Evolutionary conservation across 2,888 invertebrate genomes (phyloP).

Genomic region (Phortica magna): DNA sequence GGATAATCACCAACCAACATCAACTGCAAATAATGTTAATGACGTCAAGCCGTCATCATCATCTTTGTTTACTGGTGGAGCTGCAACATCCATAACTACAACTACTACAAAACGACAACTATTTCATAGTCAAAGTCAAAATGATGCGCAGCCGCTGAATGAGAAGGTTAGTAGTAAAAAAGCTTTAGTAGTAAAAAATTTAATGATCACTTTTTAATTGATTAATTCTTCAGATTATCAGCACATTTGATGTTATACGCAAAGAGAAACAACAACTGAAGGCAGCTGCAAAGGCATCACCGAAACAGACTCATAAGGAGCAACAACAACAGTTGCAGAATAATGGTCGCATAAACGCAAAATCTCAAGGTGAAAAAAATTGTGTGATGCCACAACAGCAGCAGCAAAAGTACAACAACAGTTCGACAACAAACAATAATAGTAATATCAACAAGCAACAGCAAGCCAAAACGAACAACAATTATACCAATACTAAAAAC

Average conservation of each 20-base stretch:
- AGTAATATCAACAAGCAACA: slow-evolving; percentile 5
- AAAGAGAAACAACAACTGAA: slow-evolving; percentile 73
- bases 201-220: not conserved
- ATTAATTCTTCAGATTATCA: slow-evolving; percentile 62
- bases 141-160: slow-evolving; percentile 63
- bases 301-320: slow-evolving; percentile 50
- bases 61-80: not conserved
- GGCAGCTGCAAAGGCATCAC: slow-evolving; percentile 60
- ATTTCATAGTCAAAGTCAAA: slow-evolving; percentile 77
- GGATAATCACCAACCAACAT: not conserved
- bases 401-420: slow-evolving; percentile 14
- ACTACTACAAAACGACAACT: slow-evolving; percentile 71
- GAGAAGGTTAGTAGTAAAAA: slow-evolving; percentile 65
- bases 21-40: not conserved
- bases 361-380: slow-evolving; percentile 70
- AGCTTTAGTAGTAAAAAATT: not conserved
- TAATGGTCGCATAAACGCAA: slow-evolving; percentile 59
- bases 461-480: slow-evolving; percentile 44
- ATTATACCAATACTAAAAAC: slow-evolving; percentile 42
- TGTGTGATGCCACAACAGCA: slow-evolving; percentile 44
- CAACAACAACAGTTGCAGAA: slow-evolving; percentile 53
- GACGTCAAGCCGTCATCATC: too few species aligned
- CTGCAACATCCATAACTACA: slow-evolving; percentile 33
- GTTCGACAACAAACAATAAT: slow-evolving; percentile 12
- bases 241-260: slow-evolving; percentile 75